phyloP scores from a whole-genome alignment of 2,113 vertebrate genomes.

The Erinaceus europaeus region DNA sequence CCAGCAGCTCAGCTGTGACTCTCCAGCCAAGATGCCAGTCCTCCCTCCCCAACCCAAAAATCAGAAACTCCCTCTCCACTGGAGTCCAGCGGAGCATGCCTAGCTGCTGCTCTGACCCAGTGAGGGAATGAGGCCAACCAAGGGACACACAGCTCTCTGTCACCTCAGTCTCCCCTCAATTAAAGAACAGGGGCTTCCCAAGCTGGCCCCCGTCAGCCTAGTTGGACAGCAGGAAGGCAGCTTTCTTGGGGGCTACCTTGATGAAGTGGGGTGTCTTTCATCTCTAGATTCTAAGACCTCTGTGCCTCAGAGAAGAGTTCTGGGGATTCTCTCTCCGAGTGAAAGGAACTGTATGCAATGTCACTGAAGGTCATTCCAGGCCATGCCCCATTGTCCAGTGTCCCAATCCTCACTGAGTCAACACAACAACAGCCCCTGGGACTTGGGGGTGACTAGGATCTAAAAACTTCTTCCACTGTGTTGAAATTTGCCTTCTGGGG shows the following conservation, averaged over 20 bases:
- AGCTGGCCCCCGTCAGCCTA: conserved; percentile 28
- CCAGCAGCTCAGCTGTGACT: neutral
- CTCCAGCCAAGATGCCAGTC: neutral
- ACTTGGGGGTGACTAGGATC: neutral
- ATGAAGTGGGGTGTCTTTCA: neutral
- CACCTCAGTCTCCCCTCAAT: conserved; percentile 53
- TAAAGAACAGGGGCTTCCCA: conserved; percentile 44
- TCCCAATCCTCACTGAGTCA: neutral
- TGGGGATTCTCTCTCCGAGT: too few species aligned
- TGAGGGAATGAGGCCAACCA: conserved; percentile 55
- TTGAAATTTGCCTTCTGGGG: too few species aligned
- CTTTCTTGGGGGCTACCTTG: neutral
- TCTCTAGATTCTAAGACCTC: neutral
- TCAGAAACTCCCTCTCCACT: neutral
- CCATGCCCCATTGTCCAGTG: neutral
- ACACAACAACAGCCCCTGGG: neutral
- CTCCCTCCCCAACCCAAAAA: conserved; percentile 35
- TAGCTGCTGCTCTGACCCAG: conserved; percentile 47
- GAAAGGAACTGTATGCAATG: too few species aligned
- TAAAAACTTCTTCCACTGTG: neutral
- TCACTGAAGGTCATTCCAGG: neutral
- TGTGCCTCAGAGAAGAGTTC: fast-evolving
- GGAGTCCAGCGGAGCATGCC: neutral
- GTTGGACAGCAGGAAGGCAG: conserved; percentile 11
- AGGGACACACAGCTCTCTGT: conserved; percentile 58